Evolutionary conservation across 2,888 invertebrate species (phyloP), one percentile per base, ranked within the genome.

Genomic region (Pollenia labialis): DNA sequence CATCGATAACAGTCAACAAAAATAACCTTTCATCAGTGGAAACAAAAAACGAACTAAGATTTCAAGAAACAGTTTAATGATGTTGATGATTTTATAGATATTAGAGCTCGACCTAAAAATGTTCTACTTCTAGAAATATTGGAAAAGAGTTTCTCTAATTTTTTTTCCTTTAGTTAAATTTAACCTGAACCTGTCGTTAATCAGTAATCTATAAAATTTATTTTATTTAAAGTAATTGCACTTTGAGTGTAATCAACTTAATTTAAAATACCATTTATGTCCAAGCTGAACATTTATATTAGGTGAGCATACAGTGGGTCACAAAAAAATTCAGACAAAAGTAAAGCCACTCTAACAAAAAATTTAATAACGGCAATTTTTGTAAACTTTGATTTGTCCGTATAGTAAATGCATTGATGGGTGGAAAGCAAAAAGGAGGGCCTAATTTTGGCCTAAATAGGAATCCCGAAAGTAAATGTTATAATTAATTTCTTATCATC

Each of bases 211-310:
- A 52, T 76, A 71, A 60, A 32, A 60, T 71, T 54, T 23, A 56
- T 80, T 75, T 74, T 79, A 69, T 80, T 85, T 85, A 74, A 80
- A 85, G 62, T 74, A 84, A 87, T 81, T 87, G 69, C 62, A 56
- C 44, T 66, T 56, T 77, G 84, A 87, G 84, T 87, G 84, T 74
- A 77, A 79, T 81, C 81, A 84, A 81, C 72, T 84, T 76, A 74
- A 84, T 71, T 82, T 82, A 42, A 85, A 79, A 69, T 71, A 69
- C 82, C 86, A 80, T 86, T 86, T 86, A 66, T 40, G 82, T 69
- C 68, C 56, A 77, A 54, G 46, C 18, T 60, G 62, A 4, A 74
- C 54, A 66, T 69, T 82, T 76, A 60, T 68, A 44, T 75, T 58
- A 42, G 50, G 58, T 10, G 14, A 14, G 10, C 14, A 18, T 4